Conservation (phyloP, 2,888 invertebrate genomes). For the Brachyptera risi region DNA sequence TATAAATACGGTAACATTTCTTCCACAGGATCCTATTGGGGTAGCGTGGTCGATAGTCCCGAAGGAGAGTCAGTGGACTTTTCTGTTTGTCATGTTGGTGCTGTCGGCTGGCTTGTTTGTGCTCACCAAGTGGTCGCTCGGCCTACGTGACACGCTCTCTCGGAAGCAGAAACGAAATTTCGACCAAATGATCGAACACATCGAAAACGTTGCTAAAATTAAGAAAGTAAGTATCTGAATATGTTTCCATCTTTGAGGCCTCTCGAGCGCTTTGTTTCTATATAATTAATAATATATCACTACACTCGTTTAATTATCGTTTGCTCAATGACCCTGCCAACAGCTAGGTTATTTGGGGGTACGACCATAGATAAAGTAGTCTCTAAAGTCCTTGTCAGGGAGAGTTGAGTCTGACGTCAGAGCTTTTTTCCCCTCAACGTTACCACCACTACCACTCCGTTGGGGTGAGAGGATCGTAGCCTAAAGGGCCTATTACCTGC, state of each 20-base stretch:
- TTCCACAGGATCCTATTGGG: constrained; percentile 24
- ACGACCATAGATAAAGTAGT: too few species aligned
- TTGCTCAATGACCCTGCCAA: background rate
- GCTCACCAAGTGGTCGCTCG: constrained; percentile 43
- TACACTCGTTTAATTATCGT: background rate
- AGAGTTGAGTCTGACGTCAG: too few species aligned
- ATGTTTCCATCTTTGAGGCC: too few species aligned
- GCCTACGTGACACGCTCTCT: constrained; percentile 43
- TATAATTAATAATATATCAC: too few species aligned
- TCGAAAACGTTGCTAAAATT: constrained; percentile 44
- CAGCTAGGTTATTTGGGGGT: too few species aligned
- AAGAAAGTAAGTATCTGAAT: constrained; percentile 46
- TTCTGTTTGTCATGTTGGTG: constrained; percentile 40
- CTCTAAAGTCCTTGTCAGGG: too few species aligned
- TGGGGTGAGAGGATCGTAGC: too few species aligned
- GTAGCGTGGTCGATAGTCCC: constrained; percentile 29
- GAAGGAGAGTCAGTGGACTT: constrained; percentile 23
- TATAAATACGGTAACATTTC: too few species aligned
- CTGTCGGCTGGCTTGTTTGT: constrained; percentile 43
- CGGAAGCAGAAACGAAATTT: constrained; percentile 44
- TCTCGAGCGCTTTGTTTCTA: too few species aligned
- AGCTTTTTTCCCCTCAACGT: too few species aligned
- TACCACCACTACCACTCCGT: too few species aligned
- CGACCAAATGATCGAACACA: constrained; percentile 44
- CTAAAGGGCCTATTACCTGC: too few species aligned